These are phyloP conservation scores for Nothobranchius kuhntae DNA, from an alignment of 2,113 vertebrate genomes.

Conservation along the genomic window DNA sequence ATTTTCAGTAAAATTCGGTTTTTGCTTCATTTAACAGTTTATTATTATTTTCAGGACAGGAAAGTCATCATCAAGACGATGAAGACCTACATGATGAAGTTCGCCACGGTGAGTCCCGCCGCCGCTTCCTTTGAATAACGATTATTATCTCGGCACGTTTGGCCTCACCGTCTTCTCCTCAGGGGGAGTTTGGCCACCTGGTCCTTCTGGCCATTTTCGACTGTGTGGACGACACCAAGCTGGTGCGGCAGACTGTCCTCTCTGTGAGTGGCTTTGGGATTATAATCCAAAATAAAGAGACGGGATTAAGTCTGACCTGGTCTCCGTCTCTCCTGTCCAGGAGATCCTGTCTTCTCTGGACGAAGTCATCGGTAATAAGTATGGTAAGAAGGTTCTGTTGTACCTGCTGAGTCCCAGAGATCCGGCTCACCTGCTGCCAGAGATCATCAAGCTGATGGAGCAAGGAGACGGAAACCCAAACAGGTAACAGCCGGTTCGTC, in stretches of 20 bases:
- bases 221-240: slow-evolving; percentile 95
- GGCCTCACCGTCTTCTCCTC: slow-evolving; percentile 1
- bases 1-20: too few species aligned
- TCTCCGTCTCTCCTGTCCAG: slow-evolving; percentile 63
- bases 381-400: slow-evolving; percentile 90
- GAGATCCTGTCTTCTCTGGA: slow-evolving; percentile 86
- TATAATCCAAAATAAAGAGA: background rate
- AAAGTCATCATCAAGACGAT: slow-evolving; percentile 97
- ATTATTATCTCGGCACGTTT: too few species aligned
- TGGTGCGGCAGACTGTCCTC: slow-evolving; percentile 91
- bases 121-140: background rate
- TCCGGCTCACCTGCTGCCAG: slow-evolving; percentile 87
- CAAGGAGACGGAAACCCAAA: slow-evolving; percentile 88
- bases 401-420: slow-evolving; percentile 91
- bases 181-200: slow-evolving; percentile 94
- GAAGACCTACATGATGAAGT: slow-evolving; percentile 93
- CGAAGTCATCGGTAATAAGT: slow-evolving; percentile 86
- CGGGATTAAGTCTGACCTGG: background rate
- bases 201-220: slow-evolving; percentile 92
- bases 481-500: slow-evolving; percentile 76
- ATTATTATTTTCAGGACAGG: slow-evolving; percentile 84
- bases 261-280: slow-evolving; percentile 80
- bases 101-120: slow-evolving; percentile 85
- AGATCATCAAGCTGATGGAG: slow-evolving; percentile 87
- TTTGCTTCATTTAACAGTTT: too few species aligned